Evolutionary conservation across 2,113 vertebrate genomes (phyloP), one percentile per base, ranked within the genome.

Genomic region (Antechinus flavipes): DNA sequence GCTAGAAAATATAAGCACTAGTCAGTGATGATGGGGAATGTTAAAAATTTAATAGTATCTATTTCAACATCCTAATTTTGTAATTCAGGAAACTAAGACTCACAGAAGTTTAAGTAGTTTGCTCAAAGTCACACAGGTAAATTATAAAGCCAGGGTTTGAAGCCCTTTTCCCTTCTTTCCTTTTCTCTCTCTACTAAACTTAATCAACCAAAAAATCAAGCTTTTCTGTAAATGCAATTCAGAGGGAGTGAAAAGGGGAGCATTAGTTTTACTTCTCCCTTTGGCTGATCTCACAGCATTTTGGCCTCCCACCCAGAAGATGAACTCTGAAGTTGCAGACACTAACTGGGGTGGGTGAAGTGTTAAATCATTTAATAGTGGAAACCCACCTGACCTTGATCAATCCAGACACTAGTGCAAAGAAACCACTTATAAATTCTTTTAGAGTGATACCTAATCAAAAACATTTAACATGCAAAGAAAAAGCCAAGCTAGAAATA

Each of bases 381-480:
- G 93, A 96, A 98, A 95, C 54, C 93, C 68, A 94, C 68, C 95
- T 97, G 97, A 97, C 94, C 96, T 68, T 58, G 90, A 91, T 93
- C 92, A 2, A n/a, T 92, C 91, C 95, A 98, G 97, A 97, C 96
- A 93, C 91, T 47, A 90, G 94, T 91, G 92, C 89, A 96, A 96
- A 98, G 92, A 97, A 96, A 97, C 94, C 92, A 92, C 96, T 97
- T 94, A 95, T 93, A 96, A 96, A 98, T 98, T 98, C 97, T 96
- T 98, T 96, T n/a, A 97, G 96, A 95, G 96, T 97, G 97, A 97
- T 98, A 98, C 92, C 94, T 98, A 97, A 98, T 98, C 97, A 98
- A 95, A 97, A 97, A 96, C 90, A 93, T 96, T 97, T 98, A 97
- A 97, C 22, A 54, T 46, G 56, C 94, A 89, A 35, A 68, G 96